Evolutionary conservation across 1,140 invertebrate genomes (phyloP), one percentile per base, ranked within the genome.

Genomic region (Theocolax elegans): DNA sequence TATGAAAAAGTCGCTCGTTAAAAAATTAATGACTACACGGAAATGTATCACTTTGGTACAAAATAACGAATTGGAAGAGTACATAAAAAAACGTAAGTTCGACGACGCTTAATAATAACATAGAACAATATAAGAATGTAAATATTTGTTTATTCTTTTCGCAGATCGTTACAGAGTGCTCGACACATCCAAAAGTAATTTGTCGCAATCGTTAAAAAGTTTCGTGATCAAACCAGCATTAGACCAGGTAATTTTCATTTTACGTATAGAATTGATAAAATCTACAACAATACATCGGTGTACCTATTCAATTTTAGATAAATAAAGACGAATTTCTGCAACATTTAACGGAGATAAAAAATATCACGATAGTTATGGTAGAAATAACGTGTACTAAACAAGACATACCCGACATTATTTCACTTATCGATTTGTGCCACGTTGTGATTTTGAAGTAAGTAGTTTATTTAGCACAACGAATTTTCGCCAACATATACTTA

Each of bases 261-360:
- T 8, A 23, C 8, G 19, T 19, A 3, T 27, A 44, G 8, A 25
- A n/a, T 12, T 25, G 10, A 59, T 9, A 3, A 0, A 31, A 53
- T 2, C 51, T 15, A 17, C 1, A 42, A 10, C 27, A 49, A 63
- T 49, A 35, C 23, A 17, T 67, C 31, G 8, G 25, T 46, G 44
- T 9, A 8, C 53, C 4, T 27, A 40, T 35, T 73, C 51, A 40
- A 31, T 73, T 62, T 9, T 49, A 83, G 76, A 76, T 82, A 13
- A 76, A 82, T 51, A 75, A 78, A 3, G 77, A 79, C 19, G 73
- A 76, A 48, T 69, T 81, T 0, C 66, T 87, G 38, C 77, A 80
- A 29, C 79, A 85, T 54, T 66, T 87, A 9, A 82, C 82, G 6
- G 83, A 87, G 68, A 78, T 83, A 71, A 81, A 78, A 63, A 77